Conservation (phyloP, 1,140 invertebrate genomes). For the Drosophila punjabiensis region DNA sequence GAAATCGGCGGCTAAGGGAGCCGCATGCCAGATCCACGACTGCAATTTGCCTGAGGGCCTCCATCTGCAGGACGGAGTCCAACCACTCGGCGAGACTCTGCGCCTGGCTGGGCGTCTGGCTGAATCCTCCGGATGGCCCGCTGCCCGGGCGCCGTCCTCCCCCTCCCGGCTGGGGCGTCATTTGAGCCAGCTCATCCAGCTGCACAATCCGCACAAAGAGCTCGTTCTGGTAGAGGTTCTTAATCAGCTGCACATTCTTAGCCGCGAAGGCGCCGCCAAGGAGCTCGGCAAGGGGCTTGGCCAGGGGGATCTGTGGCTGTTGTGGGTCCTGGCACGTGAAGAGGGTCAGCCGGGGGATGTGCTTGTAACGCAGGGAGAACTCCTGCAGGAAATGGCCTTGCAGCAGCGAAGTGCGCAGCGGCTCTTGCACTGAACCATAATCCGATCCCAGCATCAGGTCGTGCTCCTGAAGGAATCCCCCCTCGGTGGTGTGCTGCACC, state of each 20-base stretch:
- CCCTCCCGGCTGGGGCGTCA: not conserved
- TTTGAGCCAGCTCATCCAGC: constrained; percentile 65
- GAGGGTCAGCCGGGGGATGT: constrained; percentile 78
- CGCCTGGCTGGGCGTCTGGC: constrained; percentile 37
- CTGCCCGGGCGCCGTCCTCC: constrained; percentile 20
- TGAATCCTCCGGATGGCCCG: constrained; percentile 23
- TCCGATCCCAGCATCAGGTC: constrained; percentile 10
- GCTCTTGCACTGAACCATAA: constrained; percentile 9
- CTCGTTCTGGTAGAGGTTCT: constrained; percentile 52
- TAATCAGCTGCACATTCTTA: constrained; percentile 74
- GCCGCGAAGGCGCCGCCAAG: constrained; percentile 52
- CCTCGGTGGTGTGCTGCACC: not conserved
- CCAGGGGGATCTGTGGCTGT: constrained; percentile 14
- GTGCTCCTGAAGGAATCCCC: not conserved
- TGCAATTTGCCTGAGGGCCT: constrained; percentile 74
- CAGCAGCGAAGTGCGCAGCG: constrained; percentile 46
- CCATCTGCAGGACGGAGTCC: constrained; percentile 63
- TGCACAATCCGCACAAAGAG: constrained; percentile 74
- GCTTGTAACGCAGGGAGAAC: constrained; percentile 66
- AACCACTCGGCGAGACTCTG: constrained; percentile 67
- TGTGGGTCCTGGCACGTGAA: constrained; percentile 72
- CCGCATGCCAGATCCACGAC: constrained; percentile 80
- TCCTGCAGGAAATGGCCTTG: constrained; percentile 56
- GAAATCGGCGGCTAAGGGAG: constrained; percentile 68
- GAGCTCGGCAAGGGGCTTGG: constrained; percentile 32